Base-by-base conservation (phyloP, 2,888 invertebrate genomes). In the Agrochola litura region DNA sequence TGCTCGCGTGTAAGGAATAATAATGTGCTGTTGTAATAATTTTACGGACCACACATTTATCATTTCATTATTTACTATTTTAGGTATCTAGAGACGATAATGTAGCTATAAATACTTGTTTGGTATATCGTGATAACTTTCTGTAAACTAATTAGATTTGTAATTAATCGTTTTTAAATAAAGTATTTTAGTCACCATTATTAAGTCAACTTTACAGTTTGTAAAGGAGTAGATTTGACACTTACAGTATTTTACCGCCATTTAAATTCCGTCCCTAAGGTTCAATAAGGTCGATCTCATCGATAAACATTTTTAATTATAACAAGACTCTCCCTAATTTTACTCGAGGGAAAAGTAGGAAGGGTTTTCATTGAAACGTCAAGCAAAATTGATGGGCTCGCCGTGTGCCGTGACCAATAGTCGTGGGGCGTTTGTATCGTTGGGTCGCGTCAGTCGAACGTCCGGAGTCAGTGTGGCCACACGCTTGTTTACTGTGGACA, bases 311-410 rank as follows among this genome's bases (percentile, higher is more conserved):
- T 94, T 94, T 95, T 95, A 95, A 95, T 95, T 95, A 95, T 92
- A 91, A 91, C 90, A 87, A 90, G 90, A 89, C 88, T 91, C 92
- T 90, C 90, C 92, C 93, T 94, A 94, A 94, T 95, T 94, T 93
- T 93, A 92, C 94, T 92, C 94, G 84, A 91, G 95, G 95, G 94
- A 93, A 94, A 94, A 93, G 94, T 92, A 94, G 93, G 93, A 93
- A 93, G 94, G 94, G 93, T 93, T 94, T 95, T 95, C 95, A 95
- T 95, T 95, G 95, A 95, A 95, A 95, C 95, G 96, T 96, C 96
- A 95, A 92, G 93, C 91, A 90, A 94, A 96, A 96, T 96, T 96
- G 96, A 96, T 96, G 96, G 95, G 93, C 93, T 92, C 89, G 93
- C 94, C 93, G 93, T 93, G 94, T 93, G 92, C 88, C 94, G 94